A percentile compares a stretch with the other conserved stretches of the same genome.
These are phyloP conservation scores for Orius insidiosus DNA, from an alignment of 1,140 invertebrate species.

Conservation along the genomic window DNA sequence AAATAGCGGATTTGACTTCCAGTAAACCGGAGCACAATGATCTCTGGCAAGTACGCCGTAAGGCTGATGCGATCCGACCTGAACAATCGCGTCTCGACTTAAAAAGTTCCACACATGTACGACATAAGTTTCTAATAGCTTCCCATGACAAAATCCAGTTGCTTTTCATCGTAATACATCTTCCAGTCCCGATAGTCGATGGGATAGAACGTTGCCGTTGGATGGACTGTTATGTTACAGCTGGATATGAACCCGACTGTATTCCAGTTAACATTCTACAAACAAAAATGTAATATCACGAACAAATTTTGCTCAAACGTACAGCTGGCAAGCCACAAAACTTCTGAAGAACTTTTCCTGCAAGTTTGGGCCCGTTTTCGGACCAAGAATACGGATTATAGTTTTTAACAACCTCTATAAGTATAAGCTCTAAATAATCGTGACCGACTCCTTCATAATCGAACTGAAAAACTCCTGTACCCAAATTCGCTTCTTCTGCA, in stretches of 20 bases:
- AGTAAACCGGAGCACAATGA: slow-evolving; percentile 14
- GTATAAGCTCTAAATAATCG: slow-evolving; percentile 2
- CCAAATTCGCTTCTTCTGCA: slow-evolving; percentile 1
- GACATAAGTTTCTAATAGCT: slow-evolving; percentile 33
- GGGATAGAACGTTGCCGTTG: slow-evolving; percentile 41
- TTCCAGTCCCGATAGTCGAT: slow-evolving; percentile 41
- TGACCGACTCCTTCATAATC: not conserved
- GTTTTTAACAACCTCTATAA: not conserved
- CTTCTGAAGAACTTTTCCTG: slow-evolving; percentile 1
- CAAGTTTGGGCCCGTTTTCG: slow-evolving; percentile 5
- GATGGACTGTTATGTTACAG: slow-evolving; percentile 30
- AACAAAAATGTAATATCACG: too few species aligned
- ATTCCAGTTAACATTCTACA: too few species aligned
- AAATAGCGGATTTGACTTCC: not conserved
- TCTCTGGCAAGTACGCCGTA: slow-evolving; percentile 16
- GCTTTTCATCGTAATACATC: slow-evolving; percentile 36
- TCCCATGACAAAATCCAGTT: slow-evolving; percentile 27
- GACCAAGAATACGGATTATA: slow-evolving; percentile 8
- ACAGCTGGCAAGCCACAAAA: not conserved
- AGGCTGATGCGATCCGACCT: slow-evolving; percentile 16
- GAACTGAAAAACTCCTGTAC: slow-evolving; percentile 9
- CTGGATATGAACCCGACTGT: too few species aligned
- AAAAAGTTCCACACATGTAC: slow-evolving; percentile 55
- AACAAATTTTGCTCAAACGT: too few species aligned
- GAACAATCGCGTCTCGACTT: slow-evolving; percentile 10